These are phyloP conservation scores for Apostichopus leukothele DNA, from an alignment of 53 echinoderm and acorn worm species.

Conservation along the genomic window DNA sequence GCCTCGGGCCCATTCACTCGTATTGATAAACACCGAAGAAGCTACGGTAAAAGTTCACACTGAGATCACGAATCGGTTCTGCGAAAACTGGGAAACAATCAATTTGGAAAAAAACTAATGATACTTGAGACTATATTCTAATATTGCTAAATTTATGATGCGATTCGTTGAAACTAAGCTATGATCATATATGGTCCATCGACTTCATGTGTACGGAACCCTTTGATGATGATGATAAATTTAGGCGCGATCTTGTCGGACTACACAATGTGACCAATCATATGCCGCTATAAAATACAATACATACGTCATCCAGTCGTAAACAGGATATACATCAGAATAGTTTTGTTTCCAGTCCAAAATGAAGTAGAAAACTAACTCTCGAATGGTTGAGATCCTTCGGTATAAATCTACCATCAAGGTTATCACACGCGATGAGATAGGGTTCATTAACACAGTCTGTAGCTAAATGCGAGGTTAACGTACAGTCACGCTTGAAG, in stretches of 20 bases:
- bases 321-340: no score
- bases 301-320: no score
- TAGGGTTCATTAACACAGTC: no score
- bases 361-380: no score
- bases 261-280: no score
- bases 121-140: neutral
- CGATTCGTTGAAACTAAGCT: neutral
- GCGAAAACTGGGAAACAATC: neutral
- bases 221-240: no score
- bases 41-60: neutral
- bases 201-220: neutral
- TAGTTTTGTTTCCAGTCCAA: no score
- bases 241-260: no score
- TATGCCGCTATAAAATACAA: no score
- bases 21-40: neutral
- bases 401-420: no score
- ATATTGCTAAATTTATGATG: slow-evolving; percentile 5
- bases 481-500: neutral
- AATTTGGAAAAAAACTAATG: neutral
- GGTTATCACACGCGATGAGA: no score
- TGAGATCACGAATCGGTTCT: neutral
- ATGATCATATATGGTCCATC: neutral
- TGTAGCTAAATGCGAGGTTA: neutral
- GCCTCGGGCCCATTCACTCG: neutral
- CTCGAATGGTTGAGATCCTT: no score